phyloP scores from a whole-genome alignment of 2,888 invertebrate genomes.

The Microplitis manilae region DNA sequence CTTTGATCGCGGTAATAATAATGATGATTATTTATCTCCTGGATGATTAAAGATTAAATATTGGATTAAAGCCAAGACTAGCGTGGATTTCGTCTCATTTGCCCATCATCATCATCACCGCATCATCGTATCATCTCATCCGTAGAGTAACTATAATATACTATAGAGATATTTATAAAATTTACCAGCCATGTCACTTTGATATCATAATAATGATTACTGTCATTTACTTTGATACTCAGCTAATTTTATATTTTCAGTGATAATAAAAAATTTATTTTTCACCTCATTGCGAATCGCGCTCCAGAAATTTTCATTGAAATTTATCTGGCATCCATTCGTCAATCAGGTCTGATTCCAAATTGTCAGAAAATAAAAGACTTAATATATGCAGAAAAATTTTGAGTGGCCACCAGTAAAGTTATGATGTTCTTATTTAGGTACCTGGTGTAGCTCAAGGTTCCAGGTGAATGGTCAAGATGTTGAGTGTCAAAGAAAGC shows the following conservation, averaged over 20 bases:
- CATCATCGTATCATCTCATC: constrained; percentile 31
- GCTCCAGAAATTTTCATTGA: too few relatives aligned
- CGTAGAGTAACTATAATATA: not conserved
- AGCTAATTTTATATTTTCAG: not conserved
- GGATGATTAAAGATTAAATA: constrained; percentile 38
- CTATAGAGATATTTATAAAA: constrained; percentile 29
- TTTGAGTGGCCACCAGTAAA: not conserved
- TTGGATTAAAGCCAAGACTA: constrained; percentile 38
- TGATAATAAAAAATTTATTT: not conserved
- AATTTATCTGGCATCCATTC: too few relatives aligned
- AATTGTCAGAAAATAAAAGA: too few relatives aligned
- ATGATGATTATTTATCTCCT: constrained; percentile 43
- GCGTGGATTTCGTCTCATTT: constrained; percentile 31
- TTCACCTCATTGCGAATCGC: too few relatives aligned
- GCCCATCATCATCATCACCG: constrained; percentile 37
- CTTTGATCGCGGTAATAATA: constrained; percentile 43
- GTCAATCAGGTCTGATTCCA: too few relatives aligned
- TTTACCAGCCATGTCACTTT: constrained; percentile 28
- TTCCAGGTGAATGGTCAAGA: not conserved
- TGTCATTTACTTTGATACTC: constrained; percentile 21
- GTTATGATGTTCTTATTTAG: not conserved
- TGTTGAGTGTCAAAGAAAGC: not conserved
- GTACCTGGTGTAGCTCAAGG: not conserved
- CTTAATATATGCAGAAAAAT: not conserved
- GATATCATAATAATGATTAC: constrained; percentile 33